phyloP scores from a whole-genome alignment of 2,113 vertebrate species.

The Chaetura pelagica region DNA sequence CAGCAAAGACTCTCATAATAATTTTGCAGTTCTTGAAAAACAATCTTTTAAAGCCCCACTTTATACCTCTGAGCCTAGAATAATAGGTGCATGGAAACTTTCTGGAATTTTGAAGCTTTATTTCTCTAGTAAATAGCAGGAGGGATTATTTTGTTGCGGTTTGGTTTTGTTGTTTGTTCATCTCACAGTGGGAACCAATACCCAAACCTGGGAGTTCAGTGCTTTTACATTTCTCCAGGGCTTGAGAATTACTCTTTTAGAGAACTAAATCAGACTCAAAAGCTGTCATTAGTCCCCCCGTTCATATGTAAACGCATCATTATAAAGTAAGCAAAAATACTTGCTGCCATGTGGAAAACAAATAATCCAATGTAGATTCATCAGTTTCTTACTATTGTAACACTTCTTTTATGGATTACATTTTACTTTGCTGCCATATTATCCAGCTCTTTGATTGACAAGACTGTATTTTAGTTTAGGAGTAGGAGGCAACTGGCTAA shows the following conservation, averaged over 20 bases:
- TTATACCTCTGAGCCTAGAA: neutral
- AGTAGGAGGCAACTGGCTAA: neutral
- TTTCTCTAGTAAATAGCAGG: neutral
- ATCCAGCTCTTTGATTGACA: neutral
- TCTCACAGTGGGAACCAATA: neutral
- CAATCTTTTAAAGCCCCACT: neutral
- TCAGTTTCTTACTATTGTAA: neutral
- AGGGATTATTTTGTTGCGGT: neutral
- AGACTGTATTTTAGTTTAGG: neutral
- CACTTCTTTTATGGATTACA: neutral
- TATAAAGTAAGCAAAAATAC: neutral
- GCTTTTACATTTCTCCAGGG: neutral
- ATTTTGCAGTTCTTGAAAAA: no score
- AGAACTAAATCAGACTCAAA: neutral
- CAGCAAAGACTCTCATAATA: no score
- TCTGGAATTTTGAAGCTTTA: neutral
- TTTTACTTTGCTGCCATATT: neutral
- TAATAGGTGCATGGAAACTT: neutral
- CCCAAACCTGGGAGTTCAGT: neutral
- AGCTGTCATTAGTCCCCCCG: neutral
- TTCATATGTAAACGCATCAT: neutral
- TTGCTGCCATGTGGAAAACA: neutral
- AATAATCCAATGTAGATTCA: neutral
- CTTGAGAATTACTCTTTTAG: neutral
- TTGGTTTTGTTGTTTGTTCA: neutral